These are phyloP conservation scores for Drosophila navojoa DNA, from an alignment of 1,140 invertebrate species.

Conservation along the genomic window DNA sequence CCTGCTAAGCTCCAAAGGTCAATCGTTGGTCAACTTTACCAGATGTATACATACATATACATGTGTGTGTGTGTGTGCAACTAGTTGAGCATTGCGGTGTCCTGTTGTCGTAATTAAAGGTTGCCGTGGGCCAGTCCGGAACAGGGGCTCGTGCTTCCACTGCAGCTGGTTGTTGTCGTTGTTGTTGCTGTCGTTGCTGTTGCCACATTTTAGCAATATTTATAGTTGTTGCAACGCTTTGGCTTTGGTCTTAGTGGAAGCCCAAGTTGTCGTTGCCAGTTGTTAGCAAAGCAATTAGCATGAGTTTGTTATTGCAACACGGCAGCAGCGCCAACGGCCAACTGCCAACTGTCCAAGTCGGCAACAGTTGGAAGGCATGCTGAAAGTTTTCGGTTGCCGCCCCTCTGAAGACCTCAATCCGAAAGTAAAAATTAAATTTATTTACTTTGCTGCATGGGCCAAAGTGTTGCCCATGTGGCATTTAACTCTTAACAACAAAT, in stretches of 20 bases:
- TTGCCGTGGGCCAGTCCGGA: slow-evolving; percentile 43
- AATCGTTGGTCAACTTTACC: slow-evolving; percentile 51
- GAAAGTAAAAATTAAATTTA: slow-evolving; percentile 75
- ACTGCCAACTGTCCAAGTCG: slow-evolving; percentile 9
- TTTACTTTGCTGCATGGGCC: slow-evolving; percentile 63
- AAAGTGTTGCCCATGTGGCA: slow-evolving; percentile 70
- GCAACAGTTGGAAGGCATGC: slow-evolving; percentile 31
- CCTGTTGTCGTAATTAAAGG: slow-evolving; percentile 74
- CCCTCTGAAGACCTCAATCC: slow-evolving; percentile 9
- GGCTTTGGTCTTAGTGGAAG: slow-evolving; percentile 53
- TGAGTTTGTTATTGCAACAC: slow-evolving; percentile 80
- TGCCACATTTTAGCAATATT: slow-evolving; percentile 64
- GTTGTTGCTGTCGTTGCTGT: slow-evolving; percentile 39
- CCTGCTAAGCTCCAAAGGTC: slow-evolving; percentile 63
- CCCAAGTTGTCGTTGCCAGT: slow-evolving; percentile 66
- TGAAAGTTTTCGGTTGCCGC: slow-evolving; percentile 52
- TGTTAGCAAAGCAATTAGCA: slow-evolving; percentile 82
- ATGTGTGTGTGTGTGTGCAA: slow-evolving; percentile 44
- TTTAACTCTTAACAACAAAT: slow-evolving; percentile 66
- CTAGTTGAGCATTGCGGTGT: slow-evolving; percentile 61
- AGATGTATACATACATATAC: slow-evolving; percentile 31
- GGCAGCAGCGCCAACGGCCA: slow-evolving; percentile 11
- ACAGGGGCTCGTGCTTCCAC: slow-evolving; percentile 31
- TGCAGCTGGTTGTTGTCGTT: slow-evolving; percentile 12
- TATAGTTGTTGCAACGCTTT: slow-evolving; percentile 59